These are phyloP conservation scores for Leptopilina clavipes DNA, from an alignment of 1,140 invertebrate species.

Conservation along the genomic window DNA sequence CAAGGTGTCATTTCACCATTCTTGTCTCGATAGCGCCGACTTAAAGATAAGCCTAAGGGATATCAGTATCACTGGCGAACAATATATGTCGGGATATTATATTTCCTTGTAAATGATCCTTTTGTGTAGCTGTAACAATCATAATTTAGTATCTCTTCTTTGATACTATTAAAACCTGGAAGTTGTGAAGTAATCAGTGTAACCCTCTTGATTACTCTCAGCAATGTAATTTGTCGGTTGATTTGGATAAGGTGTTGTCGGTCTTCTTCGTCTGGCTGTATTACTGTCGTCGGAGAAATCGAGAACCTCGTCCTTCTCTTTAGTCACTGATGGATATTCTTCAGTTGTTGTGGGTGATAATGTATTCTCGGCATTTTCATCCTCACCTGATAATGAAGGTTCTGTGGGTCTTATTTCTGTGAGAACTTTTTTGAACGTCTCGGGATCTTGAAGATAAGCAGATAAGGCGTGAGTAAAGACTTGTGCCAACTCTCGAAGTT, in stretches of 20 bases:
- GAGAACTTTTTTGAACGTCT: slow-evolving; percentile 83
- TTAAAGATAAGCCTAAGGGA: too few species aligned
- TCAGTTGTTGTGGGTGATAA: slow-evolving; percentile 62
- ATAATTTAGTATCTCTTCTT: too few species aligned
- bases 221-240: slow-evolving; percentile 45
- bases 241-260: slow-evolving; percentile 63
- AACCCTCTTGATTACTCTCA: slow-evolving; percentile 30
- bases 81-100: too few species aligned
- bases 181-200: slow-evolving; percentile 68
- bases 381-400: slow-evolving; percentile 75
- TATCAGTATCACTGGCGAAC: too few species aligned
- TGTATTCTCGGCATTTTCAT: slow-evolving; percentile 58
- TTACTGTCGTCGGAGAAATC: slow-evolving; percentile 82
- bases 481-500: slow-evolving; percentile 85
- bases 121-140: too few species aligned
- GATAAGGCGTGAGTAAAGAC: slow-evolving; percentile 88
- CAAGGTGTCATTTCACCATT: too few species aligned
- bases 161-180: too few species aligned
- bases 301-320: slow-evolving; percentile 83
- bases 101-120: too few species aligned
- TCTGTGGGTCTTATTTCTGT: slow-evolving; percentile 86
- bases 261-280: slow-evolving; percentile 66
- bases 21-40: too few species aligned
- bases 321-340: slow-evolving; percentile 74
- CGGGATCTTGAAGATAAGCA: slow-evolving; percentile 87